Evolutionary conservation across 2,113 vertebrate genomes (phyloP), one percentile per base, ranked within the genome.

Genomic region (Siphamia tubifer): DNA sequence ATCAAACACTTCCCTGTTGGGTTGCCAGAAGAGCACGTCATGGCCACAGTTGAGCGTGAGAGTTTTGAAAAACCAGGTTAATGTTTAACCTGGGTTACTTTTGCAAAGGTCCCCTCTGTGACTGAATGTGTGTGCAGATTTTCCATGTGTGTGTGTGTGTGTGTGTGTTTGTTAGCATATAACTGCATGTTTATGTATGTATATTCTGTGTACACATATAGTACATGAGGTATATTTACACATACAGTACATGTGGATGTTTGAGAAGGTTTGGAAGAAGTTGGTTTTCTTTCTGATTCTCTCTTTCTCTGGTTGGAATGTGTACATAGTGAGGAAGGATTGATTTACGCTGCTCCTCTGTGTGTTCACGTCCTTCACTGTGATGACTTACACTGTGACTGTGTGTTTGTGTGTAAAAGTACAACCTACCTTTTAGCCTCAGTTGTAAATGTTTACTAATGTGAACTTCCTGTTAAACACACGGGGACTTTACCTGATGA

Each of bases 61-160:
- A 74, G 63, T 82, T 56, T 69, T 52, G 16, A 57, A 84, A 66
- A 66, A 25, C 49, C 45, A 15, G 61, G 49, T 86, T 72, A 86
- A 81, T 88, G 78, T 85, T 89, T 88, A 71, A 84, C 80, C 36
- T 35, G 25, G 34, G 7, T 25, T 3, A 58, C n/a, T 31, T 68
- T 57, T 36, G 35, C n/a, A 13, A 47, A 32, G 6, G 27, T 40
- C 24, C n/a, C 43, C 32, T 36, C 21, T 13, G 44, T 42, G 34
- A 17, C 31, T 38, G 53, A 13, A 24, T 43, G 3, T 53, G 12
- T 52, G 42, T 49, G 28, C 21, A 6, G 34, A 19, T 30, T 28
- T 47, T 36, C 8, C 47, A 24, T 27, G 30, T 10, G n/a, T 15
- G 23, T 21, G 36, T 56, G 20, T n/a, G n/a, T n/a, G n/a, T 34